A percentile compares a stretch with the other conserved stretches of the same genome.
Conservation (phyloP, 37 sponge, comb jelly and placozoan species). For the Haliclona indistincta region DNA sequence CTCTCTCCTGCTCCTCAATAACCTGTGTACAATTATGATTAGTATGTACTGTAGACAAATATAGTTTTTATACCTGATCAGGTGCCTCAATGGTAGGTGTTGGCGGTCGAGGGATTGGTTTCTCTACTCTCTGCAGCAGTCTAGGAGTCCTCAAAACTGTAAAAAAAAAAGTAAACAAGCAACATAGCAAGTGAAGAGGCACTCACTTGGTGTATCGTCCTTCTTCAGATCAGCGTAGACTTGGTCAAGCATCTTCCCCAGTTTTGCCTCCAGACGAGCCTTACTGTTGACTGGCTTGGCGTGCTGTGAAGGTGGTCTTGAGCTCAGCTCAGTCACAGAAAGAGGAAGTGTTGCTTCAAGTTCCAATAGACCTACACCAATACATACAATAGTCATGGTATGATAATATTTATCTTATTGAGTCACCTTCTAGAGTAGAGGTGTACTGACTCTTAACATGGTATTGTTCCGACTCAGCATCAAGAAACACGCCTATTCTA, state of each 20-base stretch:
- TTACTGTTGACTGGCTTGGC: constrained; percentile 24
- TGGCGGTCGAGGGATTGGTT: constrained; percentile 91
- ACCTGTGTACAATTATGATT: constrained; percentile 33
- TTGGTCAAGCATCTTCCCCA: constrained; percentile 49
- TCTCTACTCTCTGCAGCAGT: constrained; percentile 84
- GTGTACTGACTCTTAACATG: constrained; percentile 59
- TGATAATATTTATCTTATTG: background rate
- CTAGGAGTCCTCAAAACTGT: constrained; percentile 64
- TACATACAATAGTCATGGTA: background rate
- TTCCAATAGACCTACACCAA: constrained; percentile 66
- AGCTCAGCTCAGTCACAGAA: constrained; percentile 49
- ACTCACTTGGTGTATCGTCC: constrained; percentile 13
- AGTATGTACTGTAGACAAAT: background rate
- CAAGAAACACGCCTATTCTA: constrained; percentile 90
- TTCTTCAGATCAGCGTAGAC: constrained; percentile 32
- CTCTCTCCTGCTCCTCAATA: constrained; percentile 75
- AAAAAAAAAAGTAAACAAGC: constrained; percentile 1
- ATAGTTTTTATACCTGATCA: constrained; percentile 7
- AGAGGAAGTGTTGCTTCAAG: constrained; percentile 69
- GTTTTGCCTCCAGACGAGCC: constrained; percentile 44
- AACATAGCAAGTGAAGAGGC: background rate
- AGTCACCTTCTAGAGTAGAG: constrained; percentile 51
- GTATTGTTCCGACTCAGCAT: constrained; percentile 81
- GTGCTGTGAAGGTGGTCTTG: background rate
- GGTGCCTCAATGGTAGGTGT: constrained; percentile 78